phyloP scores from a whole-genome alignment of 1,140 invertebrate genomes.

The Drosophila sp. region DNA sequence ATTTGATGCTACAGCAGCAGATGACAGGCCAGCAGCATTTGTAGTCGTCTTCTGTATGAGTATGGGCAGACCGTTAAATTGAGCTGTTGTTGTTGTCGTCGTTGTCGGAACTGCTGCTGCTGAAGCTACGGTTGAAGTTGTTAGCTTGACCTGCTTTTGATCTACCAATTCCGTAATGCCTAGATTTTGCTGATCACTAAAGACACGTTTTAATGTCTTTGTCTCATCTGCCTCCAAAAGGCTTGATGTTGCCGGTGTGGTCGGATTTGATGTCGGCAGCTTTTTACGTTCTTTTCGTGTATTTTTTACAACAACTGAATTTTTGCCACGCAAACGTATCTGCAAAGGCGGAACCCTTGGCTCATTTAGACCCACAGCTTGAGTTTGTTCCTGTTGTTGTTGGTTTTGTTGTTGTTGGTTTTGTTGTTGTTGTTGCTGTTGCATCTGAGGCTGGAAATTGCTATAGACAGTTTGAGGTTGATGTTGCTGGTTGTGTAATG shows the following conservation, averaged over 20 bases:
- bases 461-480: slow-evolving; percentile 17
- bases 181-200: slow-evolving; percentile 57
- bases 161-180: slow-evolving; percentile 36
- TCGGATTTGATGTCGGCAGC: slow-evolving; percentile 31
- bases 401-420: slow-evolving; percentile 30
- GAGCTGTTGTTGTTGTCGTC: slow-evolving; percentile 21
- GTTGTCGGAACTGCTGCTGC: slow-evolving; percentile 1
- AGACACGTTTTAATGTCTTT: slow-evolving; percentile 54
- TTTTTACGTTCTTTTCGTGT: slow-evolving; percentile 90
- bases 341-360: slow-evolving; percentile 94
- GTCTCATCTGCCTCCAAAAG: slow-evolving; percentile 23
- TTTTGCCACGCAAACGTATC: slow-evolving; percentile 92
- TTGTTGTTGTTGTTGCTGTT: slow-evolving; percentile 31
- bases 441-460: slow-evolving; percentile 22
- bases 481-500: slow-evolving; percentile 46
- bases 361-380: slow-evolving; percentile 85
- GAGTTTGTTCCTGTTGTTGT: slow-evolving; percentile 59
- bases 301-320: slow-evolving; percentile 93
- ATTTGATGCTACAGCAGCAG: slow-evolving; percentile 21
- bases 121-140: slow-evolving; percentile 7
- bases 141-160: slow-evolving; percentile 56
- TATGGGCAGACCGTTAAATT: slow-evolving; percentile 64
- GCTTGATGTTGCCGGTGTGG: slow-evolving; percentile 39
- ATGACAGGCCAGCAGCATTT: slow-evolving; percentile 4
- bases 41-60: slow-evolving; percentile 57